Conservation (phyloP, 2,888 invertebrate genomes). For the Flexamia atlantica region DNA sequence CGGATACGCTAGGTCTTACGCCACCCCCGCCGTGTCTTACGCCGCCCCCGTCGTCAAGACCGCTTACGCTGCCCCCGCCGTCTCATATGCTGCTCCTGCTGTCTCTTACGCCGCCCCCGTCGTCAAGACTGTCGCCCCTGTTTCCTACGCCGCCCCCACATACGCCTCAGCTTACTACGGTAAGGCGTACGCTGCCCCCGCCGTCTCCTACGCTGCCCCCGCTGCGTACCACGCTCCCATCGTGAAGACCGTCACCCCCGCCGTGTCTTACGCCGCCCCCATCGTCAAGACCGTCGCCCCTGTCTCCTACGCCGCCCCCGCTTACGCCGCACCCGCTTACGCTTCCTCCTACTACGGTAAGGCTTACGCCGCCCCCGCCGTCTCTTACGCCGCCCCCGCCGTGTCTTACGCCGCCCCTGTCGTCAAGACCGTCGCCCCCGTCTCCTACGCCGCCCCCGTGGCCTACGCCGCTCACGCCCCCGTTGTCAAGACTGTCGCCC, state of each 20-base stretch:
- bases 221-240: slow-evolving; percentile 64
- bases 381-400: slow-evolving; percentile 61
- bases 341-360: slow-evolving; percentile 57
- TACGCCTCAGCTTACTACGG: slow-evolving; percentile 63
- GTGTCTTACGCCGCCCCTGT: slow-evolving; percentile 66
- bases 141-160: slow-evolving; percentile 60
- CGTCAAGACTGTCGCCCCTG: no score
- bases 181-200: slow-evolving; percentile 55
- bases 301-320: slow-evolving; percentile 57
- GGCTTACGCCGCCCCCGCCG: slow-evolving; percentile 65
- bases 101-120: slow-evolving; percentile 60
- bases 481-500: slow-evolving; percentile 62
- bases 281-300: slow-evolving; percentile 61
- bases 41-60: slow-evolving; percentile 54
- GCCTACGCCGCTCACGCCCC: slow-evolving; percentile 53
- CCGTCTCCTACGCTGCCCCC: slow-evolving; percentile 54
- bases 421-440: slow-evolving; percentile 63
- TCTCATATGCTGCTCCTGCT: slow-evolving; percentile 65
- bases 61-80: slow-evolving; percentile 58
- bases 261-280: slow-evolving; percentile 66
- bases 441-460: slow-evolving; percentile 62
- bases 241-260: slow-evolving; percentile 58
- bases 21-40: slow-evolving; percentile 64
- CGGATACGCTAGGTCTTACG: slow-evolving; percentile 57
- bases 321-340: slow-evolving; percentile 60